A percentile compares a stretch with the other conserved stretches of the same genome.
Evolutionary conservation across 1,140 invertebrate genomes (phyloP).

Genomic region (Popillia japonica): DNA sequence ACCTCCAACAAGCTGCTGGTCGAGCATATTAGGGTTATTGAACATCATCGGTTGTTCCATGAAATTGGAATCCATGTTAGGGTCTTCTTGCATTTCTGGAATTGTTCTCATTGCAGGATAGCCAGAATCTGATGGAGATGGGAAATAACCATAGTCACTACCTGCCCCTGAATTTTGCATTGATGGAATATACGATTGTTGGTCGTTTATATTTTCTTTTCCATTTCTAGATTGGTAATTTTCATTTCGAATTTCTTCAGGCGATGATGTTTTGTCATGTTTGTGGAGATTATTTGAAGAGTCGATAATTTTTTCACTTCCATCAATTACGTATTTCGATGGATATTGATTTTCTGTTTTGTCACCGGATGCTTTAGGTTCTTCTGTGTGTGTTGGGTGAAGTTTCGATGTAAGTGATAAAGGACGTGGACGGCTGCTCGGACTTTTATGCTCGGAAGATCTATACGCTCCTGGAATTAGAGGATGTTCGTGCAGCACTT

Average conservation of each 20-base stretch:
- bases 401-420: neutral
- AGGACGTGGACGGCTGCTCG: neutral
- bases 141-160: neutral
- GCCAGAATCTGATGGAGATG: neutral
- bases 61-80: neutral
- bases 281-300: neutral
- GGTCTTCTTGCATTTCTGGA: neutral
- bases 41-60: constrained; percentile 34
- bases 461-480: neutral
- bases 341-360: neutral
- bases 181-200: neutral
- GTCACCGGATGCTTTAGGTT: neutral
- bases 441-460: neutral
- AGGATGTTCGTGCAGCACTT: constrained; percentile 16
- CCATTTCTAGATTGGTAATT: neutral
- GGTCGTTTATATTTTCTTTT: neutral
- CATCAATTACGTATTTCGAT: neutral
- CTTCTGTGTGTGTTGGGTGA: neutral
- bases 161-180: neutral
- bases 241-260: neutral
- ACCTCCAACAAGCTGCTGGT: constrained; percentile 25
- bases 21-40: neutral
- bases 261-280: neutral
- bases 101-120: neutral
- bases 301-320: neutral